phyloP scores from a whole-genome alignment of 2,113 vertebrate species.

The Chaetops frenatus region DNA sequence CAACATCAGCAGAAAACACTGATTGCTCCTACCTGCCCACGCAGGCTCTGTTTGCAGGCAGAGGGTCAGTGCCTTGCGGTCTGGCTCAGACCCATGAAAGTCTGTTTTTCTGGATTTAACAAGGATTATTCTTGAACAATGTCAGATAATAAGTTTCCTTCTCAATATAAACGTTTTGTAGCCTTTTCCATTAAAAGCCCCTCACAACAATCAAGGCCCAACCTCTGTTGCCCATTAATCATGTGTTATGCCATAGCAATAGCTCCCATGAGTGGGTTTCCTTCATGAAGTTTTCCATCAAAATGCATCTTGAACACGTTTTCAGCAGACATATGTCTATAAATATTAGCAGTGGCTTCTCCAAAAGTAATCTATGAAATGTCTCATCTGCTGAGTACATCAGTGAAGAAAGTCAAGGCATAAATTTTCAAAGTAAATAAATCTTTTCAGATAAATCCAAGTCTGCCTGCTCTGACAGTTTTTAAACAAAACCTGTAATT shows the following conservation, averaged over 20 bases:
- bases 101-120: neutral
- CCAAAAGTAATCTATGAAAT: neutral
- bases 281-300: neutral
- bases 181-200: neutral
- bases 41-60: neutral
- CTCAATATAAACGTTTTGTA: neutral
- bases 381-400: neutral
- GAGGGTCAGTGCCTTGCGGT: neutral
- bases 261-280: neutral
- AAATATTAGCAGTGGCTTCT: neutral
- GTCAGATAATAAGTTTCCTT: neutral
- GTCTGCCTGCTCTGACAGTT: neutral
- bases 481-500: neutral
- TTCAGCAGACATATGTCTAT: neutral
- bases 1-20: fast-evolving
- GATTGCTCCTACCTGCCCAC: neutral
- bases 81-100: neutral
- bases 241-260: neutral
- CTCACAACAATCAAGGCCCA: neutral
- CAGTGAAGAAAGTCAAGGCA: neutral
- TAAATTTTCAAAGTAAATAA: neutral
- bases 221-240: neutral
- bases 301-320: neutral
- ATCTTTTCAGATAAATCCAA: neutral
- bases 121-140: neutral